phyloP scores from a whole-genome alignment of 2,113 vertebrate genomes.

The Pterocles gutturalis region DNA sequence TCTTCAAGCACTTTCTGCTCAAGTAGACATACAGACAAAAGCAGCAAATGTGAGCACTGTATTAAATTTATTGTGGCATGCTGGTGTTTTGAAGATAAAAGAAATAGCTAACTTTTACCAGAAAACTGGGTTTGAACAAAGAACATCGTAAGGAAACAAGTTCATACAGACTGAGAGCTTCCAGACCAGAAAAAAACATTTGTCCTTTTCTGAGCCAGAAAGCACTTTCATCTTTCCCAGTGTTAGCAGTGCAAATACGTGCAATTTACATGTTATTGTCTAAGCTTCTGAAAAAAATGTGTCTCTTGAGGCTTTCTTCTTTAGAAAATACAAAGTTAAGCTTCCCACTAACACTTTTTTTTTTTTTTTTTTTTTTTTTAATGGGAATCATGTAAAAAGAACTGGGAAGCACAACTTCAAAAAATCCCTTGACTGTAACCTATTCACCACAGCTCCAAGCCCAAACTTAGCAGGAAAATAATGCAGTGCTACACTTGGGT shows the following conservation, averaged over 20 bases:
- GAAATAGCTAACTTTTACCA: background rate
- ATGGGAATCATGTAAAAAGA: background rate
- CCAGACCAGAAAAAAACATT: background rate
- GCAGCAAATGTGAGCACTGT: background rate
- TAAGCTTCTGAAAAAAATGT: conserved; percentile 1
- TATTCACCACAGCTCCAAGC: background rate
- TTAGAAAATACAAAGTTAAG: background rate
- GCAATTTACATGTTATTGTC: conserved; percentile 27
- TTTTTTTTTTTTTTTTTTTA: background rate
- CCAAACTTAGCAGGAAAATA: background rate
- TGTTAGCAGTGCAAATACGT: background rate
- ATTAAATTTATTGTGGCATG: background rate
- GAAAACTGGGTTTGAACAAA: background rate
- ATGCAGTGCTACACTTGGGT: background rate
- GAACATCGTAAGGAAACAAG: background rate
- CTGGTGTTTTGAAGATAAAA: background rate
- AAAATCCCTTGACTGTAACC: background rate
- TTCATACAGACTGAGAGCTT: background rate
- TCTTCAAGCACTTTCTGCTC: background rate
- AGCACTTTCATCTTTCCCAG: conserved; percentile 9
- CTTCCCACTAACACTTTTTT: background rate
- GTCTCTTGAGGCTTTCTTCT: conserved; percentile 5
- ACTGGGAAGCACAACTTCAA: background rate
- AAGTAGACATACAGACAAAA: background rate
- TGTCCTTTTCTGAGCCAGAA: conserved; percentile 8